Evolutionary conservation across 1,140 invertebrate species (phyloP), one percentile per base, ranked within the genome.

Genomic region (Orchesella cincta): DNA sequence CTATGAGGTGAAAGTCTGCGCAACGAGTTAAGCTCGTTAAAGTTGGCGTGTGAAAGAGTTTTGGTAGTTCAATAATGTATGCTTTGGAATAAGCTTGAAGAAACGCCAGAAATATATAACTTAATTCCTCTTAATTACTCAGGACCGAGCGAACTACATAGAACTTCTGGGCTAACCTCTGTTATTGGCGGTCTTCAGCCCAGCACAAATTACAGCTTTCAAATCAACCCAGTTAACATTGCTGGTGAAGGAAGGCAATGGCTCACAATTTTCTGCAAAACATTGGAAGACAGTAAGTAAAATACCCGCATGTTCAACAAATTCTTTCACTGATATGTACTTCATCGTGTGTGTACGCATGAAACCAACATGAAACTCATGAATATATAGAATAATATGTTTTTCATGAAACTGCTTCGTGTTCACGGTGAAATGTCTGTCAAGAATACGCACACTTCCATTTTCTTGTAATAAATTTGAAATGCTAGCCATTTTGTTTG

Each of bases 141-240:
- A 77, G 78, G 73, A 34, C 71, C 70, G 14, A 84, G 86, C 1
- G 89, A 90, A 83, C 89, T 88, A 1, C 89, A 90, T 82, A 88
- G 88, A 23, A 89, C 88, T 1, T 86, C 87, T 8, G 86, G 87
- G 2, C 87, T 86, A 20, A 84, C 84, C 84, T 86, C 81, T 81
- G 88, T 79, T 34, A 85, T 92, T 12, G 89, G 91, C 82, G 88
- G 89, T 0, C 84, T 92, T 29, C 87, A 88, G 78, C 91, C 91
- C 34, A 91, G 88, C 81, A 90, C 91, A 28, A 92, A 92, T 83
- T 94, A 94, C 85, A 93, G 91, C 67, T 88, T 94, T n/a, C 90
- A 93, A 86, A 90, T 94, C 36, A 85, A 93, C 76, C 92, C 92
- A 0, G 93, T 89, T 84, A 94, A 92, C 29, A 87, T 89, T 46